Evolutionary conservation across 2,797 vertebrate species (phyloP), one percentile per base, ranked within the genome.

Genomic region (Epinephelus coioides): DNA sequence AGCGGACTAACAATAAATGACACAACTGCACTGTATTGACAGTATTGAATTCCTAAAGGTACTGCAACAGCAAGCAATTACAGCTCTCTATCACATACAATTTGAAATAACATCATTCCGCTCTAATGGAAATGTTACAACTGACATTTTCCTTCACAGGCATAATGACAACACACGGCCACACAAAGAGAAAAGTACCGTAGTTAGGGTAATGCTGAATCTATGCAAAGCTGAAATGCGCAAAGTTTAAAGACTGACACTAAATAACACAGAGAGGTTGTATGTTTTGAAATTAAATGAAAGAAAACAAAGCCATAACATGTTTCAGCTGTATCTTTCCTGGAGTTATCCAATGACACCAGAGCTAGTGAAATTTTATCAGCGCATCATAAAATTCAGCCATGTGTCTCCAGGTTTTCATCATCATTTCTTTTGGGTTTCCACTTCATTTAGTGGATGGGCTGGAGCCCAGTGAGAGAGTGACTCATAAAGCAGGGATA

Each of bases 361-460:
- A 81, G 43, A 74, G 78, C 85, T 74, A 61, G 77, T 92, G 73
- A 91, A 93, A 88, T 83, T 88, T 89, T 88, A 91, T 88, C 88
- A 91, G 82, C 68, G 3, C 27, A 34, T 88, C 90, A 91, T 94
- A 93, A 95, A 95, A 88, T 83, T 77, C 84, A 76, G 78, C 70
- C 82, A 87, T 79, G 88, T 89, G 81, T 89, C 87, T 88, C 88
- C 63, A 78, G 78, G 75, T 86, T 91, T 93, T 82, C 75, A 88
- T 89, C 88, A 87, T 84, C 73, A 84, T 91, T 92, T 91, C 82
- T 91, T 91, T 90, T 88, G 75, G 87, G 86, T 83, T 93, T 93
- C 87, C 81, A 89, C 90, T 92, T 95, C 91, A 94, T 95, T 95
- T 93, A 93, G 83, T 80, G 89, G 88, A 95, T 95, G 93, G 90